phyloP scores from a whole-genome alignment of 2,888 invertebrate species.

The Microctonus aethiopoides region DNA sequence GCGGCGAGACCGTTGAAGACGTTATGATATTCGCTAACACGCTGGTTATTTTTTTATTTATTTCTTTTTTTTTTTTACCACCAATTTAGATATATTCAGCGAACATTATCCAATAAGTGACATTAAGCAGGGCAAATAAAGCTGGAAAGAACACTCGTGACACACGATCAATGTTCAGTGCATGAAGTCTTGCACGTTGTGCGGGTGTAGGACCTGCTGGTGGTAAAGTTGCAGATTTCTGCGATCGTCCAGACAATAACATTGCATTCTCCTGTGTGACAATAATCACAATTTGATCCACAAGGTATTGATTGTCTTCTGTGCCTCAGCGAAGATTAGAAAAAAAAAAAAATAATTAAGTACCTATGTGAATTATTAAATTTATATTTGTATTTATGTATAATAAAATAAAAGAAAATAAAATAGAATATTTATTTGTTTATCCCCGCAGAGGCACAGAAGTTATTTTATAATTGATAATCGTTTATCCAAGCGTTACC shows the following conservation, averaged over 20 bases:
- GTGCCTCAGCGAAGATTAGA: constrained; percentile 46
- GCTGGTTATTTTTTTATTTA: not conserved
- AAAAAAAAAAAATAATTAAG: not conserved
- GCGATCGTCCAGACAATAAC: constrained; percentile 63
- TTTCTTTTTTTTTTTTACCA: constrained; percentile 41
- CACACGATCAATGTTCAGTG: constrained; percentile 78
- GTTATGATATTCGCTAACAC: constrained; percentile 1
- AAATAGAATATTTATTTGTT: not conserved
- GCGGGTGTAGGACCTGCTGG: constrained; percentile 69
- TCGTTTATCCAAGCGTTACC: constrained; percentile 55
- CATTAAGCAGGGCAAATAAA: constrained; percentile 76
- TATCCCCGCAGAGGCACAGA: constrained; percentile 50
- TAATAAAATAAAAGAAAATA: not conserved
- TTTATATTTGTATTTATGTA: too few species aligned
- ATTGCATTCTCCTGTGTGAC: constrained; percentile 64
- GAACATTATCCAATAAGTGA: constrained; percentile 80
- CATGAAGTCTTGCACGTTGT: constrained; percentile 73
- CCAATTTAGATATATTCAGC: constrained; percentile 74
- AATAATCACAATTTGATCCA: constrained; percentile 58
- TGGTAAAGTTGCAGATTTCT: constrained; percentile 62
- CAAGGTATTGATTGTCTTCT: constrained; percentile 46
- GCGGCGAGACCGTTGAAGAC: constrained; percentile 24
- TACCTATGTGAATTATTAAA: too few species aligned
- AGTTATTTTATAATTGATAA: constrained; percentile 36
- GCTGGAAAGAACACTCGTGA: constrained; percentile 79